Conservation (phyloP, 1,140 invertebrate species). For the Copidosoma floridanum region DNA sequence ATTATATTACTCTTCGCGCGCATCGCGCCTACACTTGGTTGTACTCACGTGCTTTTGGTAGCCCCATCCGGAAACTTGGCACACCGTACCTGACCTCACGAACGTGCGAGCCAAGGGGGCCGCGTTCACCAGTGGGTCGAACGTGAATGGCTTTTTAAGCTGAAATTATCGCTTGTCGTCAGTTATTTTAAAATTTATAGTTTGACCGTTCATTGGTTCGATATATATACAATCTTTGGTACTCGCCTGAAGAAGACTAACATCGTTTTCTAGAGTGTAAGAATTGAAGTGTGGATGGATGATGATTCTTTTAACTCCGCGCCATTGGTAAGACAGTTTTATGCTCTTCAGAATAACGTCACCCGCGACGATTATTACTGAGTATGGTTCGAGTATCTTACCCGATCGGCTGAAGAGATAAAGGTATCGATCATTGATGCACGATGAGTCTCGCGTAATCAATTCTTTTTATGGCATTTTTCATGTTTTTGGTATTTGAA, state of each 20-base stretch:
- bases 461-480: too few species aligned
- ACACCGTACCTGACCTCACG: not conserved
- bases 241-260: slow-evolving; percentile 9
- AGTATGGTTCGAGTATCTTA: not conserved
- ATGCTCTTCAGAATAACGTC: slow-evolving; percentile 11
- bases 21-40: too few species aligned
- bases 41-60: slow-evolving; percentile 13
- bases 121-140: not conserved
- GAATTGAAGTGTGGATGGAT: slow-evolving; percentile 12
- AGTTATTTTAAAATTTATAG: too few species aligned
- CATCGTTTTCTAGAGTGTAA: slow-evolving; percentile 3
- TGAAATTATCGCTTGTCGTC: not conserved
- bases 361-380: slow-evolving; percentile 10
- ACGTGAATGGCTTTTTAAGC: not conserved
- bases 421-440: not conserved
- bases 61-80: slow-evolving; percentile 27
- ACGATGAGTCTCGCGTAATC: not conserved
- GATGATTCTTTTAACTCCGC: not conserved
- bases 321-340: not conserved
- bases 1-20: too few species aligned
- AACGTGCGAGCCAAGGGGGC: not conserved
- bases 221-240: too few species aligned
- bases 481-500: too few species aligned
- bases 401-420: not conserved
- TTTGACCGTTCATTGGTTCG: too few species aligned